A percentile compares a stretch with the other conserved stretches of the same genome.
Conservation (phyloP, 2,113 vertebrate species). For the Mungos mungo region DNA sequence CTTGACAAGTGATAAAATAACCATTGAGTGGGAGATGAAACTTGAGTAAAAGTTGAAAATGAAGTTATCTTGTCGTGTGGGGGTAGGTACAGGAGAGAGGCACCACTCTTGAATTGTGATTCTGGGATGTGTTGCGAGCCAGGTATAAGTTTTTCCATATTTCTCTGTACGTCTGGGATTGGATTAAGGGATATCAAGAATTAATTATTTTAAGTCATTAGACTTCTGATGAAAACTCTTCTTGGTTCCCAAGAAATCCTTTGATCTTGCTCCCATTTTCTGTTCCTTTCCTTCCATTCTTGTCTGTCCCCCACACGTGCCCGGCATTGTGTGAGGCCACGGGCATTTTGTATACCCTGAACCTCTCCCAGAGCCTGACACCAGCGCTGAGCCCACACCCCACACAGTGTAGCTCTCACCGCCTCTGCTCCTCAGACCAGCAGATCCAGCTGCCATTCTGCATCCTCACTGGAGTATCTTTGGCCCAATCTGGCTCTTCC, state of each 20-base stretch:
- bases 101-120: background rate
- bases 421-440: background rate
- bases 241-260: background rate
- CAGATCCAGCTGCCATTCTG: background rate
- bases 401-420: background rate
- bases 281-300: background rate
- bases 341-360: too few species aligned
- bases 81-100: background rate
- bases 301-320: background rate
- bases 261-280: background rate
- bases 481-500: background rate
- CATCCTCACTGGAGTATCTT: background rate
- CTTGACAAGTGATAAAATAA: slow-evolving; percentile 21
- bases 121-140: background rate
- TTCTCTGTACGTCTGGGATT: background rate
- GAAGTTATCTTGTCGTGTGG: background rate
- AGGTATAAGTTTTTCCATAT: background rate
- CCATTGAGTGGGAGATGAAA: background rate
- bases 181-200: background rate
- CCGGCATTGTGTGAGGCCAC: background rate
- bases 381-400: background rate
- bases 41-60: slow-evolving; percentile 24
- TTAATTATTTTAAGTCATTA: slow-evolving; percentile 1
- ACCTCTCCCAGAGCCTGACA: background rate
- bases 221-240: background rate